phyloP scores from a whole-genome alignment of 2,113 vertebrate genomes.

The Notothenia coriiceps region DNA sequence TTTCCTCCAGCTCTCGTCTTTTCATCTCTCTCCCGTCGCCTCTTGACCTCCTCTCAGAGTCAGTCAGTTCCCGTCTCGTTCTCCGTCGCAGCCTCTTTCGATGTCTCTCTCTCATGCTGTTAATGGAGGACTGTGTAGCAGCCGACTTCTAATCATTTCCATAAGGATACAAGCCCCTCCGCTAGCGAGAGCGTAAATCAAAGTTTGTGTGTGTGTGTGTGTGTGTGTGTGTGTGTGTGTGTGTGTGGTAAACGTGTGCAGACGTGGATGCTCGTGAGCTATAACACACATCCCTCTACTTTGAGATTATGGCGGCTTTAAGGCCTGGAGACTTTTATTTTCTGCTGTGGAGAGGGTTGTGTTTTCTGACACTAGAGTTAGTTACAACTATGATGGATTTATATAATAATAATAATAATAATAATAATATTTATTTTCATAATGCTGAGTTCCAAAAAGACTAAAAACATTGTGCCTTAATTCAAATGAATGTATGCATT shows the following conservation, averaged over 20 bases:
- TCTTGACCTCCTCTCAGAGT: slow-evolving; percentile 65
- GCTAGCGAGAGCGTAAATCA: slow-evolving; percentile 72
- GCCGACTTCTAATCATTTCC: slow-evolving; percentile 79
- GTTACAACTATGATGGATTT: not conserved
- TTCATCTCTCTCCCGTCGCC: slow-evolving; percentile 59
- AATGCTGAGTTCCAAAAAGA: not conserved
- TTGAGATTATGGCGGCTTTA: slow-evolving; percentile 28
- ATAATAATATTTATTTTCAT: not conserved
- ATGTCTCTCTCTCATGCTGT: slow-evolving; percentile 65
- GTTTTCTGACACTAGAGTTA: no score
- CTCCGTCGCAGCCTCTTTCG: slow-evolving; percentile 52
- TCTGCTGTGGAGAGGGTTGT: not conserved
- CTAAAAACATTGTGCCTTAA: not conserved
- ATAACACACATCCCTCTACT: slow-evolving; percentile 22
- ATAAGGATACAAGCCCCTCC: slow-evolving; percentile 66
- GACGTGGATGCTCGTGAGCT: slow-evolving; percentile 5
- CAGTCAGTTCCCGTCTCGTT: slow-evolving; percentile 46
- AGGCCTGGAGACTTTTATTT: not conserved
- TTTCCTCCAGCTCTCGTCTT: slow-evolving; percentile 30
- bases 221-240: not conserved
- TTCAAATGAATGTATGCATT: no score
- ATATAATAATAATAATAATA: no score
- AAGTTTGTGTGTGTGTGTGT: not conserved
- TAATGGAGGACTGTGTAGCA: slow-evolving; percentile 78
- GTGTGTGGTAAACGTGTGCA: slow-evolving; percentile 17